phyloP scores from a whole-genome alignment of 2,797 vertebrate species.

The Acanthurus tractus region DNA sequence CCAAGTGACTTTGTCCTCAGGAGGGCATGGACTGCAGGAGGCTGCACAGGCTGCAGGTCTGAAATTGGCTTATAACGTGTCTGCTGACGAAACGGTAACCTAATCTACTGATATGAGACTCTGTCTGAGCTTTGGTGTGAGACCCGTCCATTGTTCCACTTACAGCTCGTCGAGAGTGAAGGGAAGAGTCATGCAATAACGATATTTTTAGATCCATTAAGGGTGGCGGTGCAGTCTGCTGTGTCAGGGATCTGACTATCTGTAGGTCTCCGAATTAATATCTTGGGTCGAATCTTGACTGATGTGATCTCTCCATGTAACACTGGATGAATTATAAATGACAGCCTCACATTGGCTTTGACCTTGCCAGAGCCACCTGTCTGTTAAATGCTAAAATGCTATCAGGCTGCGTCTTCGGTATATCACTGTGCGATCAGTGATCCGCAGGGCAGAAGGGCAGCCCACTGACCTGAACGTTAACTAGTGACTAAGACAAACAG shows the following conservation, averaged over 20 bases:
- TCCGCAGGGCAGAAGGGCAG: slow-evolving; percentile 54
- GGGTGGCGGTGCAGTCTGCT: slow-evolving; percentile 32
- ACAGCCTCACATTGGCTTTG: slow-evolving; percentile 65
- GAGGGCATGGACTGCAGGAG: slow-evolving; percentile 32
- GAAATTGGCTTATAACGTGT: slow-evolving; percentile 62
- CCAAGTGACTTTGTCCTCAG: slow-evolving; percentile 63
- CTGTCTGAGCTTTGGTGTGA: slow-evolving; percentile 60
- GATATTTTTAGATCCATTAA: slow-evolving; percentile 69
- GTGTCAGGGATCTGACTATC: slow-evolving; percentile 52
- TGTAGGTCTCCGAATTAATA: slow-evolving; percentile 56
- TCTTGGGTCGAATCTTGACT: slow-evolving; percentile 57
- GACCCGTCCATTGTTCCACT: slow-evolving; percentile 49
- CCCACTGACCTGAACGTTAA: slow-evolving; percentile 41
- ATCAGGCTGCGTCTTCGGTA: slow-evolving; percentile 45
- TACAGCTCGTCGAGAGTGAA: neutral
- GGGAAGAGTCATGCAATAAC: slow-evolving; percentile 14
- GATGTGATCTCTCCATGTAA: slow-evolving; percentile 75
- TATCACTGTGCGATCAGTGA: slow-evolving; percentile 68
- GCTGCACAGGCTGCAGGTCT: slow-evolving; percentile 50
- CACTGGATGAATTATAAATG: slow-evolving; percentile 82
- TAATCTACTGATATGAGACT: slow-evolving; percentile 65
- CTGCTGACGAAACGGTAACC: slow-evolving; percentile 80
- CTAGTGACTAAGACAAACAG: slow-evolving; percentile 32
- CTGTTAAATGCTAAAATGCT: slow-evolving; percentile 66
- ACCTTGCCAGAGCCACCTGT: slow-evolving; percentile 76